A percentile compares a stretch with the other conserved stretches of the same genome.
Conservation (phyloP, 2,888 invertebrate species). For the Pterostichus niger region DNA sequence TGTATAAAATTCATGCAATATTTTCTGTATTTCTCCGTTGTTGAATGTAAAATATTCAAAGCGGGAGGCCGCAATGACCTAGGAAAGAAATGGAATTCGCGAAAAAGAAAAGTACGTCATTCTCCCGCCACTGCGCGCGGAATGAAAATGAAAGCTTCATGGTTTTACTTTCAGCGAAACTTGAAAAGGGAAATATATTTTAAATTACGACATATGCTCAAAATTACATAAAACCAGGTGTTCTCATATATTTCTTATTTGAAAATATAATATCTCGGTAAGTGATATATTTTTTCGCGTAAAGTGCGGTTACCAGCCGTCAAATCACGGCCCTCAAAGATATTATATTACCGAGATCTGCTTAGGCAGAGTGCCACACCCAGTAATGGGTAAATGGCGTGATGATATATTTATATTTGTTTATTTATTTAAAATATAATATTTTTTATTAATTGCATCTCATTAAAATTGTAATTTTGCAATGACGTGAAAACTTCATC, state of each 20-base stretch:
- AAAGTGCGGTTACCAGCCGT: too few species aligned
- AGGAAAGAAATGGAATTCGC: conserved; percentile 41
- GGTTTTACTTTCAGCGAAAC: conserved; percentile 30
- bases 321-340: too few species aligned
- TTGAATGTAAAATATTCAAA: conserved; percentile 46
- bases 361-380: too few species aligned
- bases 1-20: conserved; percentile 43
- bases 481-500: conserved; percentile 5
- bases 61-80: conserved; percentile 20
- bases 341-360: too few species aligned
- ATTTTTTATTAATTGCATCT: neutral
- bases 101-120: conserved; percentile 35
- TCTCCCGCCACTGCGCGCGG: neutral
- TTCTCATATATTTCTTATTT: neutral
- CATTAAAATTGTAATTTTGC: neutral
- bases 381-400: too few species aligned
- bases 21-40: conserved; percentile 28
- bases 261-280: too few species aligned
- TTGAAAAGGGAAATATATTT: neutral
- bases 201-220: too few species aligned
- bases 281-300: too few species aligned
- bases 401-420: too few species aligned
- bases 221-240: too few species aligned
- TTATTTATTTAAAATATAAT: too few species aligned
- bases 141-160: conserved; percentile 38